Percentiles rank a stretch among this genome's conserved stretches.
phyloP scores from a whole-genome alignment of 2,797 vertebrate genomes.

The Rousettus madagascariensis region DNA sequence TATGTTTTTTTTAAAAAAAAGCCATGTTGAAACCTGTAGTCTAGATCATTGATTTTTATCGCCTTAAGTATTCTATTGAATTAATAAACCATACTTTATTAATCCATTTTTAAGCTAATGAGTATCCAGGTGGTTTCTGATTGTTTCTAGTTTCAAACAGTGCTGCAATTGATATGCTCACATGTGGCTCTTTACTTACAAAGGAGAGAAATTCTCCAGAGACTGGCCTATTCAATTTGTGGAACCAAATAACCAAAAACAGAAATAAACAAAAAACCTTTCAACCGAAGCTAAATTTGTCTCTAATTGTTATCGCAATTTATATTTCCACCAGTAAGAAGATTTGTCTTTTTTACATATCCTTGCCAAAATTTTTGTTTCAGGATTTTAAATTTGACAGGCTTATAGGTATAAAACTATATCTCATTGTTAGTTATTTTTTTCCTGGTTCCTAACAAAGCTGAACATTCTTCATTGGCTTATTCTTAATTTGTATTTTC shows the following conservation, averaged over 20 bases:
- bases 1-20: background rate
- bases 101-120: background rate
- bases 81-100: background rate
- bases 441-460: background rate
- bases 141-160: background rate
- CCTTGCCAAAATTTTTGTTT: background rate
- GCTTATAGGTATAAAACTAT: background rate
- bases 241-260: background rate
- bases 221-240: background rate
- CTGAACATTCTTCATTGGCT: background rate
- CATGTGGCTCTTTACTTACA: background rate
- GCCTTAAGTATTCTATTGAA: background rate
- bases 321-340: background rate
- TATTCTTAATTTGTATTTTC: background rate
- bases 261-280: background rate
- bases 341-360: background rate
- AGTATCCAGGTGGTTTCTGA: background rate
- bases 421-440: background rate
- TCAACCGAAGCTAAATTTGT: background rate
- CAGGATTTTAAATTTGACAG: background rate
- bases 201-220: background rate
- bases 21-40: background rate
- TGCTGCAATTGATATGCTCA: background rate
- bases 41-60: background rate
- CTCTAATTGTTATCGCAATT: background rate